phyloP scores from a whole-genome alignment of 1,140 invertebrate species.

The Samia ricini region DNA sequence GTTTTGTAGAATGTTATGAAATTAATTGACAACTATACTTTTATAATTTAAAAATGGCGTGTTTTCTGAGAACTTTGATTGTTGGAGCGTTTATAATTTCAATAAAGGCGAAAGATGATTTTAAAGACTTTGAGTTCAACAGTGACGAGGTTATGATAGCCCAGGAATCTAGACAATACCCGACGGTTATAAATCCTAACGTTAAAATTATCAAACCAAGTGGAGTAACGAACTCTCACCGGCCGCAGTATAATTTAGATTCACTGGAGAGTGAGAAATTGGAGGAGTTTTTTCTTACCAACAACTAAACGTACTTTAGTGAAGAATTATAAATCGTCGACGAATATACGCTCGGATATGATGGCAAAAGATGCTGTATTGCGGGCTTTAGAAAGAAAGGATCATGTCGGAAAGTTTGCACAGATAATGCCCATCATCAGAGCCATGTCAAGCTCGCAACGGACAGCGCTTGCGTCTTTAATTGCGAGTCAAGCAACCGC shows the following conservation, averaged over 20 bases:
- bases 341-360: conserved; percentile 67
- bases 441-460: conserved; percentile 79
- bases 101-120: conserved; percentile 34
- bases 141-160: conserved; percentile 62
- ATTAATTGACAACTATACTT: neutral
- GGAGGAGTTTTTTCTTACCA: conserved; percentile 34
- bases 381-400: conserved; percentile 69
- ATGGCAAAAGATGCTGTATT: conserved; percentile 72
- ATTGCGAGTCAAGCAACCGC: conserved; percentile 80
- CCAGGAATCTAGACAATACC: conserved; percentile 60
- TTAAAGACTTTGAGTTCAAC: conserved; percentile 47
- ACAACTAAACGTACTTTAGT: conserved; percentile 41
- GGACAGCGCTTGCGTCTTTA: conserved; percentile 79
- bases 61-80: conserved; percentile 5
- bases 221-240: conserved; percentile 68
- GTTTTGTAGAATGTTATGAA: conserved; percentile 3
- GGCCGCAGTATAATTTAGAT: conserved; percentile 69
- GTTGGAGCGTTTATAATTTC: neutral
- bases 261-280: conserved; percentile 46
- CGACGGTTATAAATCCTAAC: conserved; percentile 53
- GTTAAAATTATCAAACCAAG: conserved; percentile 58
- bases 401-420: conserved; percentile 75
- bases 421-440: conserved; percentile 82
- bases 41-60: conserved; percentile 37
- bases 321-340: conserved; percentile 65